A percentile compares a stretch with the other conserved stretches of the same genome.
Conservation (phyloP, 2,797 vertebrate genomes). For the Steatocranus sp. region DNA sequence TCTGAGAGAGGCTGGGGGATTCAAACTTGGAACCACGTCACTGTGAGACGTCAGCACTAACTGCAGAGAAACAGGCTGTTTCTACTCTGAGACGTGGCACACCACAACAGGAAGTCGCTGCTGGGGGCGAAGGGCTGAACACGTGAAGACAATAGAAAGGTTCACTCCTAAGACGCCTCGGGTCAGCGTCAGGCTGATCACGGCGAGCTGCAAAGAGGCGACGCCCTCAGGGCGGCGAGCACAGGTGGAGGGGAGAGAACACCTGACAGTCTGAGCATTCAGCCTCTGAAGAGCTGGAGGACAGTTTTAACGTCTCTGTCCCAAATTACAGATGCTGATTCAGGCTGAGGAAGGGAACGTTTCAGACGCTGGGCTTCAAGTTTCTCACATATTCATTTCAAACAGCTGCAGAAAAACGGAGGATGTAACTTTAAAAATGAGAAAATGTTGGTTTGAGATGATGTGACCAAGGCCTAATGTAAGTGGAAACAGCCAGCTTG, state of each 20-base stretch:
- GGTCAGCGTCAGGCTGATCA: background rate
- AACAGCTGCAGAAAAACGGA: background rate
- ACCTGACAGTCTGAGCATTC: fast-evolving
- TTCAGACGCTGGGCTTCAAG: background rate
- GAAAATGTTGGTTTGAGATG: background rate
- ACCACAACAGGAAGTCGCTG: background rate
- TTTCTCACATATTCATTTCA: background rate
- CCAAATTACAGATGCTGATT: fast-evolving
- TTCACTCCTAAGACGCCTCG: background rate
- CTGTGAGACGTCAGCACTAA: background rate
- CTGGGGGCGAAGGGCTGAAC: background rate
- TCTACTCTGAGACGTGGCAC: fast-evolving
- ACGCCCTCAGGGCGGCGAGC: background rate
- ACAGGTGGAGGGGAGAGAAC: background rate
- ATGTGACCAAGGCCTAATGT: background rate
- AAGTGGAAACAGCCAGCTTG: no score
- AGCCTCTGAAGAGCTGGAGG: background rate
- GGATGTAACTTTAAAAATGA: background rate
- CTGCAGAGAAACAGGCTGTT: background rate
- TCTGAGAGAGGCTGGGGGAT: background rate
- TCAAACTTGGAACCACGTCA: background rate
- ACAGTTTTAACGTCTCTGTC: background rate
- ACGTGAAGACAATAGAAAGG: background rate
- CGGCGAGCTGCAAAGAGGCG: background rate
- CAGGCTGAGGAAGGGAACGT: fast-evolving